Evolutionary conservation across 2,888 invertebrate genomes (phyloP), one percentile per base, ranked within the genome.

Genomic region (Drosophila falleni): DNA sequence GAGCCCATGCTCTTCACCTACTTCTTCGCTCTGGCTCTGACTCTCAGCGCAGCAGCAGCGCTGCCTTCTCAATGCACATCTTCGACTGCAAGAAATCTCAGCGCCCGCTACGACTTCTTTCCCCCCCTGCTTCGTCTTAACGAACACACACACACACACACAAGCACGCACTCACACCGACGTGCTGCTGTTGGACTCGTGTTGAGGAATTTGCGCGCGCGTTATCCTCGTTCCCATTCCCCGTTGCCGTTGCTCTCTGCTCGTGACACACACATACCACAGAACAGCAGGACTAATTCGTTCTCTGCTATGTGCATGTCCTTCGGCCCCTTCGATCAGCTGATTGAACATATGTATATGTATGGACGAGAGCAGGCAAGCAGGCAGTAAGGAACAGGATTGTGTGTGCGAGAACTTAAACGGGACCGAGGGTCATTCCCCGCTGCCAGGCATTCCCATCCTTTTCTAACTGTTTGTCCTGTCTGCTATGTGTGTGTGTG

Each of bases 161-260:
- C 19, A 49, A 19, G 11, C 55, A 35, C 58, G 44, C 63, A 47
- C 35, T n/a, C 42, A 49, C 58, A 42, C 42, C 47, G 41, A 16
- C 19, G 3, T 55, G 39, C 46, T 51, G 55, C 53, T 71, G 68
- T 73, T 71, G 76, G 62, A 74, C 88, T 85, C 88, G 86, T 89
- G 89, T 87, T 86, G 66, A 87, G 89, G 88, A 86, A 86, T 89
- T 84, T 73, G 74, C 85, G 86, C 88, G 89, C 87, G 74, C 80
- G 74, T 85, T 87, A 67, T 66, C 64, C 74, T 72, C 71, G 78
- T 72, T 88, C 86, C 39, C 44, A 15, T 46, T 46, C 39, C 39
- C 39, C 37, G 42, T 46, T 42, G 33, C 55, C 39, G 53, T 74
- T 62, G 69, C 54, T 51, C 51, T 59, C 44, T 81, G 66, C 81